Base-by-base conservation (phyloP, 2,888 invertebrate genomes). In the Mythimna pallens region DNA sequence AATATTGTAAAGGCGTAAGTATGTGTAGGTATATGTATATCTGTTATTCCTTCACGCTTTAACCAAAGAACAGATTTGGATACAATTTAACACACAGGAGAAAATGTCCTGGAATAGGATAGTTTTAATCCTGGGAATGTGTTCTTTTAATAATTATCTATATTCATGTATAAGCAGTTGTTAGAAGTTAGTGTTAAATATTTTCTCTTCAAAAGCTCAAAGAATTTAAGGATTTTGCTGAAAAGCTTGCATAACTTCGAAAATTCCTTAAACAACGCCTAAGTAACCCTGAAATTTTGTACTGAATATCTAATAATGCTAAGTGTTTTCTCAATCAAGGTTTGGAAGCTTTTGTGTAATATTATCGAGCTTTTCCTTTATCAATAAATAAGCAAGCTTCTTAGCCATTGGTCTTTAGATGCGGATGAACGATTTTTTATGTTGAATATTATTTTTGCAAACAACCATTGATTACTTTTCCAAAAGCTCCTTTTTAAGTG, bases 321-420 rank as follows among this genome's bases (percentile, higher is more conserved):
- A 69, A 80, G 70, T 66, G 73, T 70, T 71, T 55, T 58, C 55
- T 67, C 61, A 71, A 83, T 83, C 66, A 67, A 62, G 47, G n/a
- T 10, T 40, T 50, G 14, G 30, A 67, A 64, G 69, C 10, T 17
- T 58, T 78, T 54, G 25, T 69, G 22, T 36, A 54, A 50, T 50
- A 54, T 73, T 78, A 63, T 63, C 17, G 0, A 43, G 20, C 20
- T 68, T 64, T 81, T 64, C 22, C 22, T 64, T 66, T 64, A 57
- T 52, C 58, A 64, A 54, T 70, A 70, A 70, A 70, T 67, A 73
- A 71, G 34, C 36, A 7, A 59, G 55, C 34, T 34, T 55, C 50
- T 68, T 57, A 34, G 25, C 61, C 50, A 25, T 55, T 70, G 40
- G 61, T 43, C 30, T 36, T 63, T 64, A 40, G 47, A 40, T 58